These are phyloP conservation scores for Jacana jacana DNA, from an alignment of 2,113 vertebrate species.

Conservation along the genomic window DNA sequence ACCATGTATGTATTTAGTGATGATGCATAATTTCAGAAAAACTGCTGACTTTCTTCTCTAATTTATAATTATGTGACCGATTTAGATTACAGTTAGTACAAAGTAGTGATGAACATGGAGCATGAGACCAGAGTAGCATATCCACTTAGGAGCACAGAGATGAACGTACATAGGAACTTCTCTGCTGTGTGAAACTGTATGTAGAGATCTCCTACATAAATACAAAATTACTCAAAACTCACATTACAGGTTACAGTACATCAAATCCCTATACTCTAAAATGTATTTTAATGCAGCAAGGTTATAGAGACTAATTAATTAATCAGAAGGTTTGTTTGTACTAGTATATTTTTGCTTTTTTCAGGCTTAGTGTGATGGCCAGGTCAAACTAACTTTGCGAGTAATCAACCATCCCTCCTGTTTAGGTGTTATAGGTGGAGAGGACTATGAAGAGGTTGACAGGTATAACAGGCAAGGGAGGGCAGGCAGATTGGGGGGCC, in stretches of 20 bases:
- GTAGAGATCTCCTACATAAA: not conserved
- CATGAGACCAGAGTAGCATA: not conserved
- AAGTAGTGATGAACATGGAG: not conserved
- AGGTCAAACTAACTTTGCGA: not conserved
- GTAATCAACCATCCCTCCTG: not conserved
- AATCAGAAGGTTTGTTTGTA: not conserved
- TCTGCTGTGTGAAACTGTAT: not conserved
- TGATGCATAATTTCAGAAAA: not conserved
- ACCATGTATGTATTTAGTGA: not conserved
- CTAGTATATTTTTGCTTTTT: not conserved
- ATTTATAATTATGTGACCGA: too few relatives aligned
- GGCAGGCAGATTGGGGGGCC: slow-evolving; percentile 67
- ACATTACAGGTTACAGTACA: not conserved
- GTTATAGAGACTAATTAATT: not conserved
- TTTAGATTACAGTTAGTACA: not conserved
- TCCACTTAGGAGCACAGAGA: not conserved
- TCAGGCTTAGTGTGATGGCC: not conserved
- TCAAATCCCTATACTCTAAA: not conserved
- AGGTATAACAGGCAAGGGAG: slow-evolving; percentile 83
- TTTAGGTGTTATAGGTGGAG: slow-evolving; percentile 82
- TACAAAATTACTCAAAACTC: not conserved
- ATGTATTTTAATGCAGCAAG: not conserved
- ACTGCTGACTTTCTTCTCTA: not conserved
- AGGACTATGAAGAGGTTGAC: slow-evolving; percentile 91
- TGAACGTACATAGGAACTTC: rapidly evolving